These are phyloP conservation scores for Porites cylindrica DNA, from an alignment of 92 coral and sea anemone genomes.

Conservation along the genomic window DNA sequence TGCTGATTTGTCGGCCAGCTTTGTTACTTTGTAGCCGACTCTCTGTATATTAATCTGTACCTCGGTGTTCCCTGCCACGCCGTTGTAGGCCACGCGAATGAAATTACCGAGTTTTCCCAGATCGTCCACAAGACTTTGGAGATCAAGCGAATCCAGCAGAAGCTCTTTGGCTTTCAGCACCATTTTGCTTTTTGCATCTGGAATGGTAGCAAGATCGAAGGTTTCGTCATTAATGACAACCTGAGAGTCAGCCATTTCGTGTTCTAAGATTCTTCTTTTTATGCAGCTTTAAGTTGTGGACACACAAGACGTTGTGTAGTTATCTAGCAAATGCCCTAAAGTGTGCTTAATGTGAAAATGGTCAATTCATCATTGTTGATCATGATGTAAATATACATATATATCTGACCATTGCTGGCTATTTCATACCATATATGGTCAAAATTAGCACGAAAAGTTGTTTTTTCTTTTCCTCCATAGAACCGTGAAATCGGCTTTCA, in stretches of 20 bases:
- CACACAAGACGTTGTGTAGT: not conserved
- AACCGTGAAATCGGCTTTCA: no score
- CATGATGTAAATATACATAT: no score
- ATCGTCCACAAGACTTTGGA: constrained; percentile 63
- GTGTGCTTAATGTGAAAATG: not conserved
- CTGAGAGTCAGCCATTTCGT: constrained; percentile 44
- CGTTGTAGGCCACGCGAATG: constrained; percentile 74
- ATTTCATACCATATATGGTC: not conserved
- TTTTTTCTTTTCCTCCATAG: no score
- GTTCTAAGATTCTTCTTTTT: no score
- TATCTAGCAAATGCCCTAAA: not conserved
- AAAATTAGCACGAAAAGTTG: no score
- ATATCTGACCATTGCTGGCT: not conserved
- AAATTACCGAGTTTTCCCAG: constrained; percentile 67
- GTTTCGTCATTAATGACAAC: constrained; percentile 57
- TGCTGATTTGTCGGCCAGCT: constrained; percentile 73
- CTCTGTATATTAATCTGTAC: constrained; percentile 67
- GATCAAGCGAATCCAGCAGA: constrained; percentile 59
- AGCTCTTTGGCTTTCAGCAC: constrained; percentile 25
- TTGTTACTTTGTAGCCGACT: constrained; percentile 72
- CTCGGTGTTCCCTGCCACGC: constrained; percentile 71
- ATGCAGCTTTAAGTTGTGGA: not conserved
- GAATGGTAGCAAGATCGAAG: constrained; percentile 58
- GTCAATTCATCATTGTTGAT: no score
- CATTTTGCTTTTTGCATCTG: constrained; percentile 45